These are phyloP conservation scores for Sebastes taczanowskii DNA, from an alignment of 2,797 vertebrate genomes.

Conservation along the genomic window DNA sequence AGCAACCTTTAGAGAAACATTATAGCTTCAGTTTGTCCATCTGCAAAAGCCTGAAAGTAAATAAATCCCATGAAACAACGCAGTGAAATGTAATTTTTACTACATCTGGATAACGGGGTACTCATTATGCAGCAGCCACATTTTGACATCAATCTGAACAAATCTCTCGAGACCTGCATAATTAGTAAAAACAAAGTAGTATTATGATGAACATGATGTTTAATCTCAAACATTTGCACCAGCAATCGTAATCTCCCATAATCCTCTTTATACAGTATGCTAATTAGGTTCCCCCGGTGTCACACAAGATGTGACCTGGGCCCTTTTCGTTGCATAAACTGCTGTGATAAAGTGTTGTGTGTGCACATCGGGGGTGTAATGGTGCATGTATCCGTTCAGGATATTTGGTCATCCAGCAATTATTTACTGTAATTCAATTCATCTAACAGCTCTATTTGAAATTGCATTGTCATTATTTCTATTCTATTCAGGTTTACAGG, in stretches of 20 bases:
- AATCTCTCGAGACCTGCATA: neutral
- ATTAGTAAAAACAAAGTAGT: conserved; percentile 1
- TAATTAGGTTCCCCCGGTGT: neutral
- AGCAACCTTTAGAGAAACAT: neutral
- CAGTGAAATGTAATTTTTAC: neutral
- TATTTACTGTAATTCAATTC: neutral
- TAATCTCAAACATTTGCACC: conserved; percentile 3
- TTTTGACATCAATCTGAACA: neutral
- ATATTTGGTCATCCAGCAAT: neutral
- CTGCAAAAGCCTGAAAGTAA: neutral
- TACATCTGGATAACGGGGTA: too few relatives aligned
- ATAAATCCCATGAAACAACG: neutral
- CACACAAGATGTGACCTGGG: neutral
- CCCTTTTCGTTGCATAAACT: neutral
- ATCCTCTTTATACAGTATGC: conserved; percentile 19
- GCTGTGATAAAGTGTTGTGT: neutral
- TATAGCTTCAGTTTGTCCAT: neutral
- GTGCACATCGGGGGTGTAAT: neutral
- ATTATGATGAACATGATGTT: conserved; percentile 8
- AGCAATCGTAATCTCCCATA: conserved; percentile 4
- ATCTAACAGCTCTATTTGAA: neutral
- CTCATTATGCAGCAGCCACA: neutral
- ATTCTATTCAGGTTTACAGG: too few relatives aligned
- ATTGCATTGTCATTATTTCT: neutral
- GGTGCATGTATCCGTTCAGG: accelerated